Conservation (phyloP, 2,888 invertebrate genomes). For the Quadroppia sp. region DNA sequence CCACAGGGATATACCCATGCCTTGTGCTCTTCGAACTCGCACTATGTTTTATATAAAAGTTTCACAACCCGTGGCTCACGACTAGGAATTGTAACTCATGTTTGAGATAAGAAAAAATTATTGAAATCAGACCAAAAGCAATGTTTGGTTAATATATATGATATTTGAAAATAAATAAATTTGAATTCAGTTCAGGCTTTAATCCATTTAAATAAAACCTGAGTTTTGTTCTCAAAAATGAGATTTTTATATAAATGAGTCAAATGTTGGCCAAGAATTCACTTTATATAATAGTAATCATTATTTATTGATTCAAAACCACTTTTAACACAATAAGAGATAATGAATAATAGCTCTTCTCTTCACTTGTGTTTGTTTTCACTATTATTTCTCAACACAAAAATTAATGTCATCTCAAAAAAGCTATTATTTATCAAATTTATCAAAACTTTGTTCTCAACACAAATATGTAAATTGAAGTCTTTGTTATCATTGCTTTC, state of each 20-base stretch:
- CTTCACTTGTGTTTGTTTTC: neutral
- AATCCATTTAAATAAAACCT: too few species aligned
- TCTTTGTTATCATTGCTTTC: neutral
- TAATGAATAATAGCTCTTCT: slow-evolving; percentile 6
- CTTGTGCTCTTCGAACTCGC: neutral
- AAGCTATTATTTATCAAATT: slow-evolving; percentile 32
- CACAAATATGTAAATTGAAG: slow-evolving; percentile 20
- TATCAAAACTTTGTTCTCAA: neutral
- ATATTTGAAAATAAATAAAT: neutral
- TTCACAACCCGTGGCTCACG: slow-evolving; percentile 31
- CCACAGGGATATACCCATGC: neutral
- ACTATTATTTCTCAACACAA: neutral
- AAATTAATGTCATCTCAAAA: slow-evolving; percentile 20
- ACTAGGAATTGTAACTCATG: slow-evolving; percentile 31
- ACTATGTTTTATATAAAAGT: too few species aligned
- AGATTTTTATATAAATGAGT: neutral
- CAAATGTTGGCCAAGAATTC: neutral
- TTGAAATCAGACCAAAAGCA: slow-evolving; percentile 8
- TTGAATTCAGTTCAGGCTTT: too few species aligned
- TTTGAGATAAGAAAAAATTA: slow-evolving; percentile 23
- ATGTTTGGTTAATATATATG: slow-evolving; percentile 22
- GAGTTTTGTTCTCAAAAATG: neutral
- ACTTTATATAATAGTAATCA: slow-evolving; percentile 7
- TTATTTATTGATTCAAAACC: slow-evolving; percentile 25
- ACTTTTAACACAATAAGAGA: slow-evolving; percentile 16